Evolutionary conservation across 2,113 vertebrate genomes (phyloP).

Genomic region (Pipra filicauda): DNA sequence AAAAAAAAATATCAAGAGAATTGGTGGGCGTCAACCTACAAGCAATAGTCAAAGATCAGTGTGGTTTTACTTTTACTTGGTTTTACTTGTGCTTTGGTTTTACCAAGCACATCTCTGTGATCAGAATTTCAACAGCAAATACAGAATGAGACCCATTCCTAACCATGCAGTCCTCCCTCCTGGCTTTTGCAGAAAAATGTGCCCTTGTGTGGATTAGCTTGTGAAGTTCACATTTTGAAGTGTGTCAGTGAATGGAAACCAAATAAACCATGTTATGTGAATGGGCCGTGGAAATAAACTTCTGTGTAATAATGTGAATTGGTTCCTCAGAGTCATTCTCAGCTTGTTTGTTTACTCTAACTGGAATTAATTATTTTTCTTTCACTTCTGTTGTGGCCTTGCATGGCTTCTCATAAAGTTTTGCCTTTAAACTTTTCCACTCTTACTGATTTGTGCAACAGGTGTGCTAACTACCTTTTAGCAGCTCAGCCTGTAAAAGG

Average conservation of each 20-base stretch:
- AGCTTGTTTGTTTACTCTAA: not conserved
- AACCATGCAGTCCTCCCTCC: conserved; percentile 75
- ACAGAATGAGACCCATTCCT: conserved; percentile 65
- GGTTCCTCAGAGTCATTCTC: not conserved
- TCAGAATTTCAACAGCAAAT: conserved; percentile 27
- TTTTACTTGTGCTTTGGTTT: no score
- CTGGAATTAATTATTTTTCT: not conserved
- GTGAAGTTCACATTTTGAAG: conserved; percentile 25
- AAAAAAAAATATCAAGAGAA: not conserved
- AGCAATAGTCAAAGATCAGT: not conserved
- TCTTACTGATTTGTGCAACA: not conserved
- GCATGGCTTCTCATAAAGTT: not conserved
- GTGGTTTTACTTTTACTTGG: not conserved
- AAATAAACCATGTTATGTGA: not conserved
- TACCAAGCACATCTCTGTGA: not conserved
- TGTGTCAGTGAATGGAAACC: not conserved
- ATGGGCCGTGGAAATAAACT: not conserved
- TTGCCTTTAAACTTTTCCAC: not conserved
- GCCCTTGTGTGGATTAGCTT: conserved; percentile 76
- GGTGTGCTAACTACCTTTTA: not conserved
- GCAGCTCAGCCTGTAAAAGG: not conserved
- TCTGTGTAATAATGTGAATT: not conserved
- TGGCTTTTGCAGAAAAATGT: conserved; percentile 73
- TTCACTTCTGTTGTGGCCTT: not conserved
- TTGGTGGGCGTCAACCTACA: not conserved